Conservation (phyloP, 2,888 invertebrate species). For the Desoria tigrina region DNA sequence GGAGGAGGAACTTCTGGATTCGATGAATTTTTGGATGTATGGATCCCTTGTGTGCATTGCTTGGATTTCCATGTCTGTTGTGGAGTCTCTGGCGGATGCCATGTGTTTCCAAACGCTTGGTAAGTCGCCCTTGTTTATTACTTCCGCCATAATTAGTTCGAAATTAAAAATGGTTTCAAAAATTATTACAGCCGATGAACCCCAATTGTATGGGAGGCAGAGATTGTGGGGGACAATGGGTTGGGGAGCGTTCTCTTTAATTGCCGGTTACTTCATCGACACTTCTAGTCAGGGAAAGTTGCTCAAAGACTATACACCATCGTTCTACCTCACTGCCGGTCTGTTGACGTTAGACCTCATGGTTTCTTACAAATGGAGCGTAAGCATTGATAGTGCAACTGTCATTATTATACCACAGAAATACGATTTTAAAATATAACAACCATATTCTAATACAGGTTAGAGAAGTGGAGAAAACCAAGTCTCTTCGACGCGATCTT, state of each 20-base stretch:
- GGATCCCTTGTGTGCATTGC: constrained; percentile 73
- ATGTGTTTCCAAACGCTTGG: constrained; percentile 83
- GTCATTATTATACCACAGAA: neutral
- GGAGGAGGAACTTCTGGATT: constrained; percentile 45
- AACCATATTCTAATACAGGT: constrained; percentile 52
- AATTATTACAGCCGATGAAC: constrained; percentile 64
- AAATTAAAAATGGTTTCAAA: too few species aligned
- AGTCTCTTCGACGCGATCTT: constrained; percentile 64
- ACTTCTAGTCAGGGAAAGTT: constrained; percentile 66
- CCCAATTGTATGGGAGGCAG: constrained; percentile 80
- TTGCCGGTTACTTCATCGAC: constrained; percentile 78
- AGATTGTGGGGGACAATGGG: constrained; percentile 85
- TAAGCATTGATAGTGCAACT: constrained; percentile 28
- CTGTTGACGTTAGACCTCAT: constrained; percentile 45
- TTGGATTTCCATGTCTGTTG: constrained; percentile 82
- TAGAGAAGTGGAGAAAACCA: constrained; percentile 50
- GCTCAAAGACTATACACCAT: constrained; percentile 74
- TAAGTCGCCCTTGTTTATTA: too few species aligned
- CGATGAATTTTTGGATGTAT: constrained; percentile 75
- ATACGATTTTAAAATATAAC: neutral
- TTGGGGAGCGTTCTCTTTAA: constrained; percentile 75
- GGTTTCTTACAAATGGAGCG: constrained; percentile 52
- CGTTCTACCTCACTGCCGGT: constrained; percentile 70
- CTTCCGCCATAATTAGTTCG: neutral
- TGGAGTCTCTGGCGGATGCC: constrained; percentile 83